Evolutionary conservation across 1,140 invertebrate species (phyloP).

Genomic region (Drosophila grimshawi): DNA sequence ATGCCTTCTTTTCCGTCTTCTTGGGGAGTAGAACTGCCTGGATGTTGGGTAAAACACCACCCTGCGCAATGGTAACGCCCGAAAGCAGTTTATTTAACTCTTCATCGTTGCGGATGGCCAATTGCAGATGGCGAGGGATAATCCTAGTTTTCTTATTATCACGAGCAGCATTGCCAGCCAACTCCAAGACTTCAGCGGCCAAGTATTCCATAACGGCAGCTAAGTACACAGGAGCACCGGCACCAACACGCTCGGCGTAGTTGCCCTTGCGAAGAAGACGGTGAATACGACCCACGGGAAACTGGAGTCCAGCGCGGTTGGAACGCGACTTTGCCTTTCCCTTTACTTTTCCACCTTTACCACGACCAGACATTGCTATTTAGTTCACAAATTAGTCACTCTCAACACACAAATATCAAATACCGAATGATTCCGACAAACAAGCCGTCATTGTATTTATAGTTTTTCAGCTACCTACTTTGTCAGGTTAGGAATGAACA

Average conservation of each 20-base stretch:
- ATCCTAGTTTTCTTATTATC: slow-evolving; percentile 89
- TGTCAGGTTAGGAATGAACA: too few species aligned
- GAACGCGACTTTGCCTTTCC: slow-evolving; percentile 88
- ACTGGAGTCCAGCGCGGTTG: slow-evolving; percentile 88
- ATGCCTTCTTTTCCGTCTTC: slow-evolving; percentile 84
- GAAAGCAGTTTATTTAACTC: slow-evolving; percentile 92
- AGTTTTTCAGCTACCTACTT: too few species aligned
- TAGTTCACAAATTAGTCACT: too few species aligned
- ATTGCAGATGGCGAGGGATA: slow-evolving; percentile 92
- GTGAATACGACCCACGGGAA: slow-evolving; percentile 83
- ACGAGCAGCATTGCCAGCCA: slow-evolving; percentile 88
- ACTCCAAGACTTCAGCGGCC: too few species aligned
- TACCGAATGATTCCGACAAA: too few species aligned
- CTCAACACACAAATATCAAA: too few species aligned
- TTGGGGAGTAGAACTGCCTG: slow-evolving; percentile 88
- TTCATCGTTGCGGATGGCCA: slow-evolving; percentile 94
- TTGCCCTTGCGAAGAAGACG: too few species aligned
- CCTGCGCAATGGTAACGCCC: slow-evolving; percentile 93
- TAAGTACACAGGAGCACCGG: too few species aligned
- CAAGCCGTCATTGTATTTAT: too few species aligned
- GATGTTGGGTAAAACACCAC: slow-evolving; percentile 93
- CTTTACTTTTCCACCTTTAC: slow-evolving; percentile 88
- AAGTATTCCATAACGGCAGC: too few species aligned
- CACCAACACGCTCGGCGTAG: too few species aligned
- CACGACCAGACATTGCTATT: slow-evolving; percentile 82